Conservation (phyloP, 2,888 invertebrate species). For the Patella ulyssiponensis region DNA sequence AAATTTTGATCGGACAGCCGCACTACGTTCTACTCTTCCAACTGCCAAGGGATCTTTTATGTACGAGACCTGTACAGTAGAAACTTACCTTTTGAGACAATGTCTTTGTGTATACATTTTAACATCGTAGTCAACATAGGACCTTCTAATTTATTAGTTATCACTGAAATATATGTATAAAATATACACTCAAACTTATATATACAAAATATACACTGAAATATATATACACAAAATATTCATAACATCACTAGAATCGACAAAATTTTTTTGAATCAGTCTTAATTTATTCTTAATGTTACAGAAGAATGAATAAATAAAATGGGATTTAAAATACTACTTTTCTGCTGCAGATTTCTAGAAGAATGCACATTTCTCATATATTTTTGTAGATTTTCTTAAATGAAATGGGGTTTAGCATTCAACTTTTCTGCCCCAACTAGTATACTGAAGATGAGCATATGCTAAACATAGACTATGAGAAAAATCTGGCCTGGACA, state of each 20-base stretch:
- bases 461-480: too few relatives aligned
- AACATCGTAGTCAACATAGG: slow-evolving; percentile 64
- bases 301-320: background rate
- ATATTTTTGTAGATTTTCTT: background rate
- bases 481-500: too few relatives aligned
- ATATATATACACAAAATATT: slow-evolving; percentile 17
- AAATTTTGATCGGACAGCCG: background rate
- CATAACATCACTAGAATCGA: background rate
- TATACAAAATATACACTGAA: slow-evolving; percentile 50
- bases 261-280: background rate
- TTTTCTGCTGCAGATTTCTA: background rate
- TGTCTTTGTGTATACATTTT: slow-evolving; percentile 58
- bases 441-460: too few relatives aligned
- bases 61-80: too few relatives aligned
- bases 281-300: background rate
- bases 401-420: too few relatives aligned
- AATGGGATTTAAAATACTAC: too few relatives aligned
- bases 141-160: slow-evolving; percentile 70
- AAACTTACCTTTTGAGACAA: slow-evolving; percentile 53
- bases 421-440: too few relatives aligned
- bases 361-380: background rate
- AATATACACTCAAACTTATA: background rate
- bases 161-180: slow-evolving; percentile 56
- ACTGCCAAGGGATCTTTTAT: too few relatives aligned
- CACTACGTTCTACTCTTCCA: too few relatives aligned